Percentiles rank a stretch among this genome's conserved stretches.
These are phyloP conservation scores for Cyphomyrus discorhynchus DNA, from an alignment of 2,113 vertebrate genomes.

Conservation along the genomic window DNA sequence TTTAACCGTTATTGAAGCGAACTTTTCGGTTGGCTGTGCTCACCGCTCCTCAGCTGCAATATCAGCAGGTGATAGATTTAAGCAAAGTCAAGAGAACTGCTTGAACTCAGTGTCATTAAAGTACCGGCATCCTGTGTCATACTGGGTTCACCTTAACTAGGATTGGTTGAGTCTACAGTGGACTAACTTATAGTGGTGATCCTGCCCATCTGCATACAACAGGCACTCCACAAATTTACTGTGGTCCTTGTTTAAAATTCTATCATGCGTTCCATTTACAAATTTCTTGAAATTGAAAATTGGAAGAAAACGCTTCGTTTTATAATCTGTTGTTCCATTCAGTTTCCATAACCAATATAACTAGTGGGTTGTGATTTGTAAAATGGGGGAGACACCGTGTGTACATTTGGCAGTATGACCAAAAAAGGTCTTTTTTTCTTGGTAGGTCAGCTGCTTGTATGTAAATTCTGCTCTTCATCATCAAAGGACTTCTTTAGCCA, in stretches of 20 bases:
- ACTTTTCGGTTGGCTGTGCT: background rate
- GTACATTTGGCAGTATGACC: background rate
- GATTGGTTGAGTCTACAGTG: background rate
- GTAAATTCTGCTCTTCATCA: too few species aligned
- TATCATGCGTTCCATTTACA: background rate
- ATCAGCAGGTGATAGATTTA: background rate
- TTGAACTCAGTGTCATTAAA: background rate
- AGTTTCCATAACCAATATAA: background rate
- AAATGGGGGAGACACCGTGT: background rate
- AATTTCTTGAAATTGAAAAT: background rate
- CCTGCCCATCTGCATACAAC: background rate
- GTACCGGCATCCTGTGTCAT: background rate
- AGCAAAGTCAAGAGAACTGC: background rate
- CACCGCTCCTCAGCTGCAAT: background rate
- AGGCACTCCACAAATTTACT: background rate
- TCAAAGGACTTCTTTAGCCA: too few species aligned
- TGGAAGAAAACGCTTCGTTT: background rate
- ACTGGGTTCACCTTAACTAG: background rate
- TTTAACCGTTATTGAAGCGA: background rate
- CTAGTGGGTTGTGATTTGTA: background rate
- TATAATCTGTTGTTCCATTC: background rate
- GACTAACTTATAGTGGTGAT: background rate
- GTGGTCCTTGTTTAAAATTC: background rate
- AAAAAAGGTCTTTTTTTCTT: background rate
- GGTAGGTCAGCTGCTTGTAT: too few species aligned